Conservation (phyloP, 2,888 invertebrate species). For the Ptychoptera albimana region DNA sequence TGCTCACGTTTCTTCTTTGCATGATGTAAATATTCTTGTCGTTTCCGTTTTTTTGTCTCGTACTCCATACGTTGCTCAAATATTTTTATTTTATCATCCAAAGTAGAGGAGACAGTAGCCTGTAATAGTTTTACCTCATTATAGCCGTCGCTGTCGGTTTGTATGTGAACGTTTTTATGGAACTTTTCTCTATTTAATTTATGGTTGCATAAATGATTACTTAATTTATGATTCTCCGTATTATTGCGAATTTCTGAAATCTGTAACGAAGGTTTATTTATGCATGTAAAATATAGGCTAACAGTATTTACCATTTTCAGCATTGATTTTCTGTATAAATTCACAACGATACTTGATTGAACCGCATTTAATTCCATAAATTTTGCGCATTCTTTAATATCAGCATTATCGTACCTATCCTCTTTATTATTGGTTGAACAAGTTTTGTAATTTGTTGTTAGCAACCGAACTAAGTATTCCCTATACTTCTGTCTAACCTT, state of each 20-base stretch:
- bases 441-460: conserved; percentile 18
- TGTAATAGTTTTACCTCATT: too few relatives aligned
- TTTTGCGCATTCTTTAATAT: conserved; percentile 15
- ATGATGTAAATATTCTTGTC: background rate
- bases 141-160: too few relatives aligned
- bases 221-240: background rate
- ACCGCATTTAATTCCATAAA: conserved; percentile 20
- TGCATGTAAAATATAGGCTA: too few relatives aligned
- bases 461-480: conserved; percentile 19
- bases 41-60: too few relatives aligned
- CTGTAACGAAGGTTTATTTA: too few relatives aligned
- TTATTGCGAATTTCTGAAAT: background rate
- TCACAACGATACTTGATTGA: conserved; percentile 20
- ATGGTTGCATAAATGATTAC: too few relatives aligned
- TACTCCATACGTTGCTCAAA: background rate
- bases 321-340: conserved; percentile 22
- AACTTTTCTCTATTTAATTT: too few relatives aligned
- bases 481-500: conserved; percentile 23
- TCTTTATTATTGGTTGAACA: conserved; percentile 10
- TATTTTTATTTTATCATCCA: background rate
- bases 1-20: background rate
- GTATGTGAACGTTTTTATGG: too few relatives aligned
- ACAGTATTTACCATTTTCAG: conserved; percentile 19
- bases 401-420: too few relatives aligned
- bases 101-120: background rate